Percentiles rank a stretch among this genome's conserved stretches.
These are phyloP conservation scores for Pipa parva DNA, from an alignment of 2,113 vertebrate species.

Conservation along the genomic window DNA sequence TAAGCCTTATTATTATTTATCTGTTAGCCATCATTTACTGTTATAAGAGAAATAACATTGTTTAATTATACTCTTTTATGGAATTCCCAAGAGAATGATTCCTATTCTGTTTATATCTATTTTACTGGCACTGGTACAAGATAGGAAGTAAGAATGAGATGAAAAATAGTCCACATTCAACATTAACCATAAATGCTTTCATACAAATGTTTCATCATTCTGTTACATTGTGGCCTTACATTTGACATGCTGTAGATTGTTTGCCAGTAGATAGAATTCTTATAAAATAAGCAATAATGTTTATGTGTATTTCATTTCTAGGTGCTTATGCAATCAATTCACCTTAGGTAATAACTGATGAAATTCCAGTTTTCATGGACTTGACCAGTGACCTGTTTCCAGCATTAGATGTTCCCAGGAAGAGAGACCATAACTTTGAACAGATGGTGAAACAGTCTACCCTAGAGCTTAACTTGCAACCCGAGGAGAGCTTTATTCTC, in stretches of 20 bases:
- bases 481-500: constrained; percentile 81
- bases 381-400: constrained; percentile 79
- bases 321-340: constrained; percentile 77
- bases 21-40: too few species aligned
- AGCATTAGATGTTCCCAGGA: constrained; percentile 69
- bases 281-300: not conserved
- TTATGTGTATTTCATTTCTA: constrained; percentile 41
- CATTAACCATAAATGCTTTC: too few species aligned
- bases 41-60: too few species aligned
- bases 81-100: too few species aligned
- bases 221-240: too few species aligned
- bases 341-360: constrained; percentile 78
- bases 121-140: too few species aligned
- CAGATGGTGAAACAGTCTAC: constrained; percentile 68
- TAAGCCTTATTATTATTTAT: too few species aligned
- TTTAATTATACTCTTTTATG: too few species aligned
- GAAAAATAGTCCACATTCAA: too few species aligned
- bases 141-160: too few species aligned
- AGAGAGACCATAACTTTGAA: constrained; percentile 67
- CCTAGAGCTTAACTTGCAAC: constrained; percentile 71
- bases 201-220: too few species aligned
- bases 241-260: not conserved
- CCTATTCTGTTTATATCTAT: too few species aligned
- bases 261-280: not conserved
- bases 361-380: constrained; percentile 71